Conservation (phyloP, 2,888 invertebrate genomes). For the Elaeidobius kamerunicus region DNA sequence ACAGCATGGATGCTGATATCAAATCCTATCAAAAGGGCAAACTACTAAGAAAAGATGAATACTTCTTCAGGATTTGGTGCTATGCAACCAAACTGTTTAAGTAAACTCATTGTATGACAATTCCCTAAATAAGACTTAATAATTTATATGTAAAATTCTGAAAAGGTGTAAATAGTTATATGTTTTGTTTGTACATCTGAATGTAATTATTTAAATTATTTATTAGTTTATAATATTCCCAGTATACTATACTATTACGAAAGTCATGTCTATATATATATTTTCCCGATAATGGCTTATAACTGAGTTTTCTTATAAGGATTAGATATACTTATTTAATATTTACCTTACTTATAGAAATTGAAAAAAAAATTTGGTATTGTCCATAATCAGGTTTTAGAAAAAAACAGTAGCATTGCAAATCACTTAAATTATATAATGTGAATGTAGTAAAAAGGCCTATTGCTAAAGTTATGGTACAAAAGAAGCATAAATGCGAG, state of each 20-base stretch:
- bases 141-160: slow-evolving; percentile 4
- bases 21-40: slow-evolving; percentile 85
- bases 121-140: background rate
- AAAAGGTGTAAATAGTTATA: slow-evolving; percentile 14
- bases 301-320: too few relatives aligned
- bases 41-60: slow-evolving; percentile 82
- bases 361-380: too few relatives aligned
- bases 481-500: slow-evolving; percentile 18
- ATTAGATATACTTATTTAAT: too few relatives aligned
- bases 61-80: slow-evolving; percentile 94
- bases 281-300: slow-evolving; percentile 17
- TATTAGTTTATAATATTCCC: background rate
- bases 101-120: slow-evolving; percentile 45
- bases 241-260: background rate
- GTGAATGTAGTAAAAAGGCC: slow-evolving; percentile 2
- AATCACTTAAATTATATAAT: too few relatives aligned
- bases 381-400: background rate
- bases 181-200: slow-evolving; percentile 12
- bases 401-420: too few relatives aligned
- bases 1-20: slow-evolving; percentile 93
- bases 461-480: slow-evolving; percentile 19
- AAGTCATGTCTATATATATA: slow-evolving; percentile 10
- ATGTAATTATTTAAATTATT: slow-evolving; percentile 6
- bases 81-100: slow-evolving; percentile 81
- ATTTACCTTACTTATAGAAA: background rate